A percentile compares a stretch with the other conserved stretches of the same genome.
Evolutionary conservation across 2,797 vertebrate genomes (phyloP).

Genomic region (Philypnodon macrostomus): DNA sequence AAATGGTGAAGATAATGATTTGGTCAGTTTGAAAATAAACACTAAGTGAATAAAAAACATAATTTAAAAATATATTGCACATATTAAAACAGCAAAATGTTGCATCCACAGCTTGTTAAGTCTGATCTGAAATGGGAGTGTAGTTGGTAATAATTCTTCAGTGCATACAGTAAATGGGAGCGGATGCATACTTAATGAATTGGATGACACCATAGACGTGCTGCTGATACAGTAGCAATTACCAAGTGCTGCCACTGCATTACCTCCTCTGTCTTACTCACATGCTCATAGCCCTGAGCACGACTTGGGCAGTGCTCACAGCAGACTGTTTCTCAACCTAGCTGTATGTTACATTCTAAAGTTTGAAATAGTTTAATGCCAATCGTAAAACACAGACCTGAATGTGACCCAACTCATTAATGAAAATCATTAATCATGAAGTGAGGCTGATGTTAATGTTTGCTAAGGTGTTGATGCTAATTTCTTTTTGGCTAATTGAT

Average conservation of each 20-base stretch:
- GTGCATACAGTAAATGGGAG: conserved; percentile 21
- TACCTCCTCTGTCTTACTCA: conserved; percentile 41
- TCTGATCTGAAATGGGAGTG: conserved; percentile 11
- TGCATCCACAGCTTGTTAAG: conserved; percentile 25
- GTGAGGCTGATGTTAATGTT: conserved; percentile 31
- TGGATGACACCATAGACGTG: conserved; percentile 38
- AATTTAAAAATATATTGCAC: not conserved
- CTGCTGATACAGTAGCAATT: conserved; percentile 67
- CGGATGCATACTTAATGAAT: conserved; percentile 58
- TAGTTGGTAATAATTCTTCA: conserved; percentile 24
- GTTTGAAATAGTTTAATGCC: too few species aligned
- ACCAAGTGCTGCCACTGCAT: conserved; percentile 54
- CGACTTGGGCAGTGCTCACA: conserved; percentile 39
- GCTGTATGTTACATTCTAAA: too few species aligned
- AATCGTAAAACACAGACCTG: too few species aligned
- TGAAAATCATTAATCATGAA: conserved; percentile 32
- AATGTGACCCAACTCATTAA: conserved; percentile 27
- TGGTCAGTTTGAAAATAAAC: conserved; percentile 30
- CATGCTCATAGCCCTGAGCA: conserved; percentile 43
- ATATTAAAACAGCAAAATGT: too few species aligned
- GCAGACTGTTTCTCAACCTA: conserved; percentile 24
- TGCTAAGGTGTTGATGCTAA: conserved; percentile 22
- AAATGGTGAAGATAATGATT: not conserved
- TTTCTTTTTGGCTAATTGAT: conserved; percentile 37
- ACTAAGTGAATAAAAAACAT: not conserved